These are phyloP conservation scores for Coracias cyanogaster DNA, from an alignment of 2,797 vertebrate species.

Conservation along the genomic window DNA sequence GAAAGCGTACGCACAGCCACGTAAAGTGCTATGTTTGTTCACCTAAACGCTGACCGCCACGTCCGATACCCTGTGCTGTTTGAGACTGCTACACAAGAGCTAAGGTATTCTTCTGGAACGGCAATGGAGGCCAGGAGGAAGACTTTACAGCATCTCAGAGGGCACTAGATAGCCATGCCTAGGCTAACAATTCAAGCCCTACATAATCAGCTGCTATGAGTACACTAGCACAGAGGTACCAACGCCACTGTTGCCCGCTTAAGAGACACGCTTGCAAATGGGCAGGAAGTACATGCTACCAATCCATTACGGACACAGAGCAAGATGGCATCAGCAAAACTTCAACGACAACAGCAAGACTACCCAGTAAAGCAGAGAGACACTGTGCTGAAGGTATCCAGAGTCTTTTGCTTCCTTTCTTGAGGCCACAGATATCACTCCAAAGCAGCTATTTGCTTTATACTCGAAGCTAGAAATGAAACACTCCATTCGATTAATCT, in stretches of 20 bases:
- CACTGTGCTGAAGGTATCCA: background rate
- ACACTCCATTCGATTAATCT: background rate
- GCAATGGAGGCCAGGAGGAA: background rate
- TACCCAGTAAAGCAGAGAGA: background rate
- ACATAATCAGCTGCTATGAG: background rate
- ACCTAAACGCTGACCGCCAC: fast-evolving
- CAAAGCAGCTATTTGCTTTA: background rate
- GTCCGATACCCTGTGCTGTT: background rate
- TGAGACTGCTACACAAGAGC: background rate
- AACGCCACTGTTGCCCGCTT: fast-evolving
- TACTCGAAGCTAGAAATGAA: background rate
- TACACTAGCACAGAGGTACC: background rate
- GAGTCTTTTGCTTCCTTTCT: background rate
- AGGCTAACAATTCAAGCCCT: background rate
- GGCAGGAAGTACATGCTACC: background rate
- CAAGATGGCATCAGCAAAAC: background rate
- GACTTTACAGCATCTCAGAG: background rate
- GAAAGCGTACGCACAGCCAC: fast-evolving
- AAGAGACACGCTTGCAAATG: background rate
- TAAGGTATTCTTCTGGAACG: background rate
- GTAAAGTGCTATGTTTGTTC: fast-evolving
- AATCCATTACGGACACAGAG: background rate
- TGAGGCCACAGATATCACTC: background rate
- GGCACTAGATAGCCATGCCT: background rate
- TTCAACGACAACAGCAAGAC: background rate